phyloP scores from a whole-genome alignment of 2,113 vertebrate species.

The Oncorhynchus tshawytscha region DNA sequence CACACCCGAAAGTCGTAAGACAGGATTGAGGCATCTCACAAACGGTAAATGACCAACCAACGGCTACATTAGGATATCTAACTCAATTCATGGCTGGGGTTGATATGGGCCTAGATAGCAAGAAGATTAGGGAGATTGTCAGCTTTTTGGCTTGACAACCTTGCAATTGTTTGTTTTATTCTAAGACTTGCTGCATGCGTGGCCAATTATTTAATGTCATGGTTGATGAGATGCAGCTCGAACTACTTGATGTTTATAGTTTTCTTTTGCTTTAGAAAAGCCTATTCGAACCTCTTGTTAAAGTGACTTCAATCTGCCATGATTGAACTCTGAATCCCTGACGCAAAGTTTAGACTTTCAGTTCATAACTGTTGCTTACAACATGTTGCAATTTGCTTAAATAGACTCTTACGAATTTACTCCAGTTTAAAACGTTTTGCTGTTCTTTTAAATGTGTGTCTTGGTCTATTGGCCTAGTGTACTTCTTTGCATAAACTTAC shows the following conservation, averaged over 20 bases:
- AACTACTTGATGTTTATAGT: background rate
- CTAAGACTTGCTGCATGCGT: background rate
- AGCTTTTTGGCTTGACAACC: background rate
- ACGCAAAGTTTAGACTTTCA: background rate
- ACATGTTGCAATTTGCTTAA: background rate
- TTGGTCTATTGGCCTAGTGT: no score
- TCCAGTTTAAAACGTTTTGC: background rate
- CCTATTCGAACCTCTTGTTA: background rate
- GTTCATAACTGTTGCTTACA: background rate
- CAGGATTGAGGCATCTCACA: slow-evolving; percentile 60
- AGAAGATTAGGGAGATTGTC: background rate
- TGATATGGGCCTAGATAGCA: no score
- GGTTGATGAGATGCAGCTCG: background rate
- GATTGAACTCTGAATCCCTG: no score
- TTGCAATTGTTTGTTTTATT: background rate
- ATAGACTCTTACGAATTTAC: background rate
- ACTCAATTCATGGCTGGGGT: background rate
- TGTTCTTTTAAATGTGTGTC: no score
- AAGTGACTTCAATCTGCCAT: background rate
- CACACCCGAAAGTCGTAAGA: slow-evolving; percentile 64
- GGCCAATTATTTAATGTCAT: no score
- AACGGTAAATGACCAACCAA: slow-evolving; percentile 64
- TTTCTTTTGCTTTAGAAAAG: no score
- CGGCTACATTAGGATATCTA: background rate
- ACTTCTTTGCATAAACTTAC: background rate